Conservation (phyloP, 2,113 vertebrate species). For the Orycteropus afer region DNA sequence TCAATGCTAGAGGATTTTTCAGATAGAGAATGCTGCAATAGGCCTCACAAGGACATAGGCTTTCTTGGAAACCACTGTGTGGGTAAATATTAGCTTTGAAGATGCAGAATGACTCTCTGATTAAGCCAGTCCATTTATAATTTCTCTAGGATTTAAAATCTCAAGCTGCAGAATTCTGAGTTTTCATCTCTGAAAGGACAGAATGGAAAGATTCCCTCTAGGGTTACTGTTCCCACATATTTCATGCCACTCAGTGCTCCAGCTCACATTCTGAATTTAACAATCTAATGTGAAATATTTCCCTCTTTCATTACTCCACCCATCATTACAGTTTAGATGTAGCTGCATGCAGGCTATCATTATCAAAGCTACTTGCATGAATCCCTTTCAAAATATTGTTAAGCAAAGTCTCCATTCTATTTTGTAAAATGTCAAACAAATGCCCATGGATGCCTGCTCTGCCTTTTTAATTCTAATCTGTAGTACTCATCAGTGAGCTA, state of each 20-base stretch:
- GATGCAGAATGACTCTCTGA: neutral
- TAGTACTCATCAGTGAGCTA: neutral
- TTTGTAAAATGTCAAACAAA: neutral
- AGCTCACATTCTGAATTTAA: neutral
- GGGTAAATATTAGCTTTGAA: constrained; percentile 38
- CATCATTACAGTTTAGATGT: neutral
- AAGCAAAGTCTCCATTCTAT: neutral
- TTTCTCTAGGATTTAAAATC: constrained; percentile 34
- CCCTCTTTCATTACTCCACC: neutral
- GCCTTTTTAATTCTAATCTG: neutral
- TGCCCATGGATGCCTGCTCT: neutral
- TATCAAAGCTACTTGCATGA: neutral
- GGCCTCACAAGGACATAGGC: neutral
- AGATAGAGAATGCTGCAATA: neutral
- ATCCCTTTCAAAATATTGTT: constrained; percentile 13
- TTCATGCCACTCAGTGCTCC: neutral
- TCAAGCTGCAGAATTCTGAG: neutral
- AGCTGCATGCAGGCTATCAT: neutral
- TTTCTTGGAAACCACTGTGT: constrained; percentile 26
- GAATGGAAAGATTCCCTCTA: neutral
- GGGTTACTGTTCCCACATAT: neutral
- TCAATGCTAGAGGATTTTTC: neutral
- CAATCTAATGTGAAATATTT: neutral
- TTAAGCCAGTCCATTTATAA: constrained; percentile 9
- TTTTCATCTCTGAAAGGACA: neutral